Evolutionary conservation across 2,797 vertebrate species (phyloP).

Genomic region (Lutjanus campechanus): DNA sequence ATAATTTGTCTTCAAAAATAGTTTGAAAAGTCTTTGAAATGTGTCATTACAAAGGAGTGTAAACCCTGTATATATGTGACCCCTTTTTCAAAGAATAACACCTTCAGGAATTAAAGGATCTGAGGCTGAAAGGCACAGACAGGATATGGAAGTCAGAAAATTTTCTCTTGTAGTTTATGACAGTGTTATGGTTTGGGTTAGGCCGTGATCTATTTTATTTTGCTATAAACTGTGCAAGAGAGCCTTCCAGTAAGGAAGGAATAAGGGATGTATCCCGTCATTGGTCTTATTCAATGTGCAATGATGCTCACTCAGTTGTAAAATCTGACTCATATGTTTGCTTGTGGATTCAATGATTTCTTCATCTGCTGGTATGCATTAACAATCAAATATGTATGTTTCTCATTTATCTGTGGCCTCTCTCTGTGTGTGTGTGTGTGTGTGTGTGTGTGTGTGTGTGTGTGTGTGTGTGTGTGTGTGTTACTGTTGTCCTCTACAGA

Average conservation of each 20-base stretch:
- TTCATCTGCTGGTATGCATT: background rate
- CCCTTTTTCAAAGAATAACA: background rate
- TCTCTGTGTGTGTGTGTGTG: background rate
- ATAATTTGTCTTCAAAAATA: too few relatives aligned
- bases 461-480: slow-evolving; percentile 13
- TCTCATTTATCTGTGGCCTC: background rate
- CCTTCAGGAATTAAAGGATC: background rate
- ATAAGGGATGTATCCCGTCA: background rate
- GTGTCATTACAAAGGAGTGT: too few relatives aligned
- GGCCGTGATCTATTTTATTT: background rate
- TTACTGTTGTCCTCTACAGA: slow-evolving; percentile 82
- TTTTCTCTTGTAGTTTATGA: background rate
- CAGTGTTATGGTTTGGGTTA: background rate
- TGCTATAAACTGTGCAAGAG: background rate
- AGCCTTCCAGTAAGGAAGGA: background rate
- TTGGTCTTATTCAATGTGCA: background rate
- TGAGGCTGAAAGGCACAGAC: background rate
- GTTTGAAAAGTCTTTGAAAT: too few relatives aligned
- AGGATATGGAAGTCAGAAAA: background rate
- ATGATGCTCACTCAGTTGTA: background rate
- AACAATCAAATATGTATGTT: background rate
- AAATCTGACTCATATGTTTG: slow-evolving; percentile 1
- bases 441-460: too few relatives aligned
- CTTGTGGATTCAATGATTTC: background rate
- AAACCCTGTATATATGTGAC: background rate